Percentiles rank a stretch among this genome's conserved stretches.
phyloP scores from a whole-genome alignment of 2,113 vertebrate genomes.

The Hydrolagus affinis region DNA sequence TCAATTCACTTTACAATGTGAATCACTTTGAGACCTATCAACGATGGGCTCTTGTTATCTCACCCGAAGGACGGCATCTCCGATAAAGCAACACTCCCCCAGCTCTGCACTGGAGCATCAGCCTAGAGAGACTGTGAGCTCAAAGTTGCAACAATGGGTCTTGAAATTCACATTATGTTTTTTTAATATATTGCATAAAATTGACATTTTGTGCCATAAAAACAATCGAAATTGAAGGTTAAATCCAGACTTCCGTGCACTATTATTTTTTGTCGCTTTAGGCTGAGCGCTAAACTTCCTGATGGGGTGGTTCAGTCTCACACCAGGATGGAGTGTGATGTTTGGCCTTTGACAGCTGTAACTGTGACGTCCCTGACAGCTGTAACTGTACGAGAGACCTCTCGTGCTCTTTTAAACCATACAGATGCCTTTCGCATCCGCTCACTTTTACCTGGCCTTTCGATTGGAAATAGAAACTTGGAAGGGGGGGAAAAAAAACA shows the following conservation, averaged over 20 bases:
- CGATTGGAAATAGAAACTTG: neutral
- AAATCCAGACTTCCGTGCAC: neutral
- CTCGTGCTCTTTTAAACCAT: neutral
- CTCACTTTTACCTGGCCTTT: neutral
- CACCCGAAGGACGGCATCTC: neutral
- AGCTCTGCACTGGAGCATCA: neutral
- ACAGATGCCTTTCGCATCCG: neutral
- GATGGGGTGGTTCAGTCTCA: neutral
- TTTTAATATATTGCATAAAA: too few relatives aligned
- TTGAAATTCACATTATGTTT: too few relatives aligned
- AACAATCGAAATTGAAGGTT: neutral
- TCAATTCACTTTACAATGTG: too few relatives aligned
- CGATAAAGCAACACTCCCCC: too few relatives aligned
- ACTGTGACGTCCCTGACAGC: neutral
- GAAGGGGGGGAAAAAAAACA: too few relatives aligned
- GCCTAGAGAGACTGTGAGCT: neutral
- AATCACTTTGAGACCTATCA: too few relatives aligned
- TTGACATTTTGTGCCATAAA: too few relatives aligned
- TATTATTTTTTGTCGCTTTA: neutral
- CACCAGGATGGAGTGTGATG: neutral
- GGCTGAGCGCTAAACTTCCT: neutral
- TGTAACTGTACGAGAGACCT: neutral
- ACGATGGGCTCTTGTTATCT: too few relatives aligned
- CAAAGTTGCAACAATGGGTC: too few relatives aligned
- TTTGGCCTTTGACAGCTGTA: constrained; percentile 7